Percentiles rank a stretch among this genome's conserved stretches.
Conservation (phyloP, 2,888 invertebrate genomes). For the Anthophora plumipes region DNA sequence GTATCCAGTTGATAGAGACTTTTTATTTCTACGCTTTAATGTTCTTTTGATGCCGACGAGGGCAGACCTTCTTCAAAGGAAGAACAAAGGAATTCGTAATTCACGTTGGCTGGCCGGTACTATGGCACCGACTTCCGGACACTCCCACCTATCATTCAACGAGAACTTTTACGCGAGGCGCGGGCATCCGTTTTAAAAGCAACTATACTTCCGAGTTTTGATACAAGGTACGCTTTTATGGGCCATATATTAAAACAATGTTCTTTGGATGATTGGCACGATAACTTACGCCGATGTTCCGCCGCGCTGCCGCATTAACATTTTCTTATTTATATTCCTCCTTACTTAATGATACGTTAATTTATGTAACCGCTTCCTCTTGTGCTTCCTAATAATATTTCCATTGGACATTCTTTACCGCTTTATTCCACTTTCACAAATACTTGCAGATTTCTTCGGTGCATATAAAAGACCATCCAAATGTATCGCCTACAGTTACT, state of each 20-base stretch:
- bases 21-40: conserved; percentile 40
- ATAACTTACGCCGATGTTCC: conserved; percentile 2
- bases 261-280: conserved; percentile 24
- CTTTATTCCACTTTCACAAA: neutral
- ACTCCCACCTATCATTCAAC: conserved; percentile 68
- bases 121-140: conserved; percentile 60
- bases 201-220: conserved; percentile 65
- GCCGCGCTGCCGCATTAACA: conserved; percentile 14
- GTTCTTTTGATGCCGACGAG: conserved; percentile 41
- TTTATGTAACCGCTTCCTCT: neutral
- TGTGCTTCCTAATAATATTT: neutral
- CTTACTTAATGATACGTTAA: conserved; percentile 1
- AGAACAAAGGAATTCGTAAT: conserved; percentile 68
- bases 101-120: conserved; percentile 52
- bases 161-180: conserved; percentile 57
- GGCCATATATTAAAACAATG: conserved; percentile 36
- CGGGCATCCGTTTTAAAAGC: conserved; percentile 61
- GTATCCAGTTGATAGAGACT: conserved; percentile 25
- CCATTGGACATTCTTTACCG: too few relatives aligned
- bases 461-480: too few relatives aligned
- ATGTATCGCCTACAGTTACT: too few relatives aligned
- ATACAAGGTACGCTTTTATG: conserved; percentile 52
- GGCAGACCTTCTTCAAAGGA: conserved; percentile 45
- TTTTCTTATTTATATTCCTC: neutral
- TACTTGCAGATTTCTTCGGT: neutral